Base-by-base conservation (phyloP, 1,140 invertebrate species). In the Aphis gossypii region DNA sequence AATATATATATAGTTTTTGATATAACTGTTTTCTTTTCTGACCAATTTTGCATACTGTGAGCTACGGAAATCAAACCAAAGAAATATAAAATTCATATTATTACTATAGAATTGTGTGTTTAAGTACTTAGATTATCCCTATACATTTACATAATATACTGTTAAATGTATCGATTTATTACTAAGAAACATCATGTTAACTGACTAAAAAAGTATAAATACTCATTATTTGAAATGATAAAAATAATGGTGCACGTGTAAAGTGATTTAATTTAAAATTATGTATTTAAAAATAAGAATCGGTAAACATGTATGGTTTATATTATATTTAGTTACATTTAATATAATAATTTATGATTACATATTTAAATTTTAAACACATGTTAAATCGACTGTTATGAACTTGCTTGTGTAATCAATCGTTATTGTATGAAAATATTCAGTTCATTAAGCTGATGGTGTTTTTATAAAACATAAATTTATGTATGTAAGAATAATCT, bases 351-450 rank as follows among this genome's bases (percentile, higher is more conserved):
- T 88, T 88, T 88, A 88, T 41, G 38, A 30, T n/a, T 88, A 48
- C 8, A 88, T 30, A 88, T 90, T 54, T 11, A 38, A 90, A 90
- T 90, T 41, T 56, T 20, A 56, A 90, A 35, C 51, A 90, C 51
- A 23, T 56, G 88, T 41, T 56, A 23, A 90, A 90, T 56, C 46
- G 30, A 56, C 48, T 56, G 18, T 56, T 90, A 90, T 56, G 23
- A 56, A 90, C 20, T 56, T 56, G 88, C 7, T 46, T 87, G 48
- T 20, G 83, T 84, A 84, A 84, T 84, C 25, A 46, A 87, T 87
- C 84, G 84, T 56, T 23, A 25, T 51, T 90, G 51, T 90, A 56
- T 38, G 51, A 56, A 90, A 90, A 90, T 90, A 90, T 54, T 90
- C 88, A 41, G 35, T 56, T 90, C 88, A 90, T 90, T 56, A 90